A percentile compares a stretch with the other conserved stretches of the same genome.
Evolutionary conservation across 2,888 invertebrate species (phyloP).

Genomic region (Lochmaea crataegi): DNA sequence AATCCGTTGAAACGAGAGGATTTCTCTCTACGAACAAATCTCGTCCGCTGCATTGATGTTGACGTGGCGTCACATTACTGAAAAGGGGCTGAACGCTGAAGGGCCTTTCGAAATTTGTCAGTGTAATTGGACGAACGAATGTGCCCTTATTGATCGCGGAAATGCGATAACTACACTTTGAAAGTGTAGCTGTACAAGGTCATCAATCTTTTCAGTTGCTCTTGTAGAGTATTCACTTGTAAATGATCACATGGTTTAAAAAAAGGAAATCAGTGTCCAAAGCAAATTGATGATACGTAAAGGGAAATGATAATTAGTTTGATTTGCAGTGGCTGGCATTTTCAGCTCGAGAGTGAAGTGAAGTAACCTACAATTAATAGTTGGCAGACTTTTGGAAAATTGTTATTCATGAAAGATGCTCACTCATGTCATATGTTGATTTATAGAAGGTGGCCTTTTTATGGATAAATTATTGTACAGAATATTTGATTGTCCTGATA

Average conservation of each 20-base stretch:
- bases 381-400: not conserved
- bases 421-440: too few species aligned
- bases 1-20: not conserved
- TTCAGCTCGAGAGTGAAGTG: not conserved
- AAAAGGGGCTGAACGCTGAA: slow-evolving; percentile 18
- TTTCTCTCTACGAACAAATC: slow-evolving; percentile 3
- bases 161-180: slow-evolving; percentile 35
- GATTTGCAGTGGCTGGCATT: not conserved
- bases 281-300: not conserved
- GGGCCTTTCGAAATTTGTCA: slow-evolving; percentile 42
- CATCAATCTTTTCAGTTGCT: slow-evolving; percentile 29
- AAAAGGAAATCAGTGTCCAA: slow-evolving; percentile 3
- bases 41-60: slow-evolving; percentile 2
- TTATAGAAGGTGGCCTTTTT: too few species aligned
- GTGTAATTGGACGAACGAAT: slow-evolving; percentile 41
- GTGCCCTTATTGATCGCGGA: slow-evolving; percentile 37
- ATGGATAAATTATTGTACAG: too few species aligned
- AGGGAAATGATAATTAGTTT: not conserved
- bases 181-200: slow-evolving; percentile 27
- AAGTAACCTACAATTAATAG: not conserved
- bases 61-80: slow-evolving; percentile 15
- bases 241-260: slow-evolving; percentile 1
- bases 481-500: too few species aligned
- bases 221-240: slow-evolving; percentile 5
- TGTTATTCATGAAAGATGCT: too few species aligned